Conservation (phyloP, 37 sponge, comb jelly and placozoan genomes). For the Diacarnus erythraeanus region DNA sequence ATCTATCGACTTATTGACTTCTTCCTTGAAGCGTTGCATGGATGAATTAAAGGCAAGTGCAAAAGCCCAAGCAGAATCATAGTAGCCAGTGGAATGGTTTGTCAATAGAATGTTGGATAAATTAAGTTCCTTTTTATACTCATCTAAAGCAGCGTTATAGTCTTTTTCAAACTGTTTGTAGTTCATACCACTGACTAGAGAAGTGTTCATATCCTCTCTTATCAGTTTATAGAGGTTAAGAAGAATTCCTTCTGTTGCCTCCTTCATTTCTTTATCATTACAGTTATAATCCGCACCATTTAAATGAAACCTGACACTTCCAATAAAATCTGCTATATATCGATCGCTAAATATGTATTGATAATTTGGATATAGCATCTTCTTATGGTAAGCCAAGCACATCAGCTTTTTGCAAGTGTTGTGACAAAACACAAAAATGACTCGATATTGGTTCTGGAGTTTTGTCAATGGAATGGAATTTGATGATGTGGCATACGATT, state of each 20-base stretch:
- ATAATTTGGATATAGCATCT: slow-evolving; percentile 7
- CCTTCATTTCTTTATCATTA: background rate
- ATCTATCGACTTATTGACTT: background rate
- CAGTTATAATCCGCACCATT: background rate
- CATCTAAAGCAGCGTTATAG: background rate
- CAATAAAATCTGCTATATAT: background rate
- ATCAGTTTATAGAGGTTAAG: background rate
- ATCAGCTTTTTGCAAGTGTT: background rate
- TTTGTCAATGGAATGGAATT: background rate
- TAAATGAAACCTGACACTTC: background rate
- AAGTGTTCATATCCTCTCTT: background rate
- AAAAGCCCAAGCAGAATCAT: slow-evolving; percentile 31
- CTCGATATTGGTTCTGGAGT: background rate
- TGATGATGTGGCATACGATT: background rate
- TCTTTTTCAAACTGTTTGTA: slow-evolving; percentile 12
- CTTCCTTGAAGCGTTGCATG: no score
- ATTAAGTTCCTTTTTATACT: background rate
- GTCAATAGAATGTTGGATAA: background rate
- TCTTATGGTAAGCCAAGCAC: slow-evolving; percentile 10
- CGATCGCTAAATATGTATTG: slow-evolving; percentile 14
- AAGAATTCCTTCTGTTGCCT: background rate
- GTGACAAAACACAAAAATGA: slow-evolving; percentile 28
- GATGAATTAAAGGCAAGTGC: slow-evolving; percentile 8
- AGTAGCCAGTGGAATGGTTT: slow-evolving; percentile 1
- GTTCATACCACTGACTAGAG: background rate